A percentile compares a stretch with the other conserved stretches of the same genome.
Conservation (phyloP, 2,113 vertebrate species). For the Sterna hirundo region DNA sequence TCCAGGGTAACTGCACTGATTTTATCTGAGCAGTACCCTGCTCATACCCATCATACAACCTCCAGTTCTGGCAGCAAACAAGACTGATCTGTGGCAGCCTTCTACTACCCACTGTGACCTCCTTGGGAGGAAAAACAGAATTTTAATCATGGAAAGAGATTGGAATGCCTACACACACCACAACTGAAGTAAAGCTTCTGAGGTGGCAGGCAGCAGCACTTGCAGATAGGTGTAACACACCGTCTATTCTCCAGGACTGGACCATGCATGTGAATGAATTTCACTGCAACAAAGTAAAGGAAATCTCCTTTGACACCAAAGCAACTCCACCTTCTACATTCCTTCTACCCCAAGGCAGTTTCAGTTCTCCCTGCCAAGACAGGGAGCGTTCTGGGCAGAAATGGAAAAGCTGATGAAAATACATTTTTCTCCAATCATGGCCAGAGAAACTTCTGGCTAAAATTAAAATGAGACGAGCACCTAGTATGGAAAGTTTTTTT, state of each 20-base stretch:
- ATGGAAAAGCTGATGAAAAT: slow-evolving; percentile 1
- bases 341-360: neutral
- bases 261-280: neutral
- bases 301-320: neutral
- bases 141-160: neutral
- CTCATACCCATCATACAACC: neutral
- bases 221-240: neutral
- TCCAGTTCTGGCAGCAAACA: neutral
- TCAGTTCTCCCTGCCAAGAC: neutral
- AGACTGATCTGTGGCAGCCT: neutral
- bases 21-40: neutral
- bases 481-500: neutral
- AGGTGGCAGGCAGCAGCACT: neutral
- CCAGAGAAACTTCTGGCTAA: neutral
- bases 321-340: neutral
- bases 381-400: neutral
- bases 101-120: neutral
- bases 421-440: neutral
- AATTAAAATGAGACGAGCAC: neutral
- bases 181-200: neutral
- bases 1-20: neutral
- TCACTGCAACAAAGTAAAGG: neutral
- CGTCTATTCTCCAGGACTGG: neutral
- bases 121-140: neutral
- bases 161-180: neutral